A percentile compares a stretch with the other conserved stretches of the same genome.
phyloP scores from a whole-genome alignment of 2,113 vertebrate species.

The Centropus unirufus region DNA sequence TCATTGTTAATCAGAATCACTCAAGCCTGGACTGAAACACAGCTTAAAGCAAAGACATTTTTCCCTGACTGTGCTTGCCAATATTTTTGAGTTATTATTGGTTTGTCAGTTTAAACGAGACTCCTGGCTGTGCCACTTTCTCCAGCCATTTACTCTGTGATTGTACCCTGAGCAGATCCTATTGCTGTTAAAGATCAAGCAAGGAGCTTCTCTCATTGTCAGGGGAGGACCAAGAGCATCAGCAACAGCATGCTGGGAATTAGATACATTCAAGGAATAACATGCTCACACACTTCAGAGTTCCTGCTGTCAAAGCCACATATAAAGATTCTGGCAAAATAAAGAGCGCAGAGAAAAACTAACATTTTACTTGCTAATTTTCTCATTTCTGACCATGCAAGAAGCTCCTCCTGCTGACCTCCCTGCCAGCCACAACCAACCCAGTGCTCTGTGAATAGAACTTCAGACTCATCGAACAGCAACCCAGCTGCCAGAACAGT shows the following conservation, averaged over 20 bases:
- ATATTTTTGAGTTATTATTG: neutral
- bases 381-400: neutral
- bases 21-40: neutral
- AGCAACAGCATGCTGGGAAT: neutral
- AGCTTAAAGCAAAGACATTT: neutral
- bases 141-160: neutral
- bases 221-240: neutral
- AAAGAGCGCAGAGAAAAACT: neutral
- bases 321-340: neutral
- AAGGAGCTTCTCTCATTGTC: neutral
- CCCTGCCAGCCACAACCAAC: neutral
- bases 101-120: neutral
- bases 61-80: neutral
- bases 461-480: neutral
- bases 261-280: neutral
- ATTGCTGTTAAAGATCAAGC: neutral
- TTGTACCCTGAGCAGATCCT: neutral
- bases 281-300: neutral
- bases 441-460: neutral
- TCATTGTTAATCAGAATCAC: neutral
- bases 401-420: neutral
- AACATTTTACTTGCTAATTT: neutral
- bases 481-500: neutral
- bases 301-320: neutral
- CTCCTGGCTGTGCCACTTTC: rapidly evolving